phyloP scores from a whole-genome alignment of 2,888 invertebrate species.

The Metacarcinus magister region DNA sequence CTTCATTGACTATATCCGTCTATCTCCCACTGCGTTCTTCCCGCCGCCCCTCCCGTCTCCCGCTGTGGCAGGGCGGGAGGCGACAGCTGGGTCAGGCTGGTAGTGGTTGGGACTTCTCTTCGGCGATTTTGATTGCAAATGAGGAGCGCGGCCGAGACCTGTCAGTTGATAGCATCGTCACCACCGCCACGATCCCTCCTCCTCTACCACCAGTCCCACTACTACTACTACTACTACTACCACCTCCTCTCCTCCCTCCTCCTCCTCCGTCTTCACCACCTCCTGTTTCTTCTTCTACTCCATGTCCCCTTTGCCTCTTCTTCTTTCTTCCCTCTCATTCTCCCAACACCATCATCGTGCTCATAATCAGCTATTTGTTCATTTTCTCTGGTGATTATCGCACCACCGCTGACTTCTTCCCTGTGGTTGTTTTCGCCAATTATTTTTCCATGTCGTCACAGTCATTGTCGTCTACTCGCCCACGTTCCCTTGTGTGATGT shows the following conservation, averaged over 20 bases:
- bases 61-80: background rate
- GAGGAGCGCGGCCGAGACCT: conserved; percentile 55
- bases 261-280: background rate
- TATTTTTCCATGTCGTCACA: background rate
- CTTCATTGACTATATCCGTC: conserved; percentile 52
- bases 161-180: conserved; percentile 56
- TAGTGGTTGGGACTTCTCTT: conserved; percentile 9
- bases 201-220: background rate
- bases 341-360: conserved; percentile 22
- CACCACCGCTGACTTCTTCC: background rate
- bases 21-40: background rate
- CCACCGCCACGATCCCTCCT: background rate
- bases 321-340: too few relatives aligned
- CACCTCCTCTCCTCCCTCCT: background rate
- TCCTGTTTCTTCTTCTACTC: background rate
- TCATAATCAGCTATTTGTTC: conserved; percentile 30
- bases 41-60: background rate
- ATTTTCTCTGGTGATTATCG: background rate
- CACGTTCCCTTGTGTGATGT: too few relatives aligned
- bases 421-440: background rate
- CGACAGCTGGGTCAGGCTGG: background rate
- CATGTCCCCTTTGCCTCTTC: background rate
- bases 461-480: background rate
- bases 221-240: background rate
- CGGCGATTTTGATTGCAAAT: conserved; percentile 65